Percentiles rank a stretch among this genome's conserved stretches.
These are phyloP conservation scores for Bruchidius siliquastri DNA, from an alignment of 2,888 invertebrate species.

Conservation along the genomic window DNA sequence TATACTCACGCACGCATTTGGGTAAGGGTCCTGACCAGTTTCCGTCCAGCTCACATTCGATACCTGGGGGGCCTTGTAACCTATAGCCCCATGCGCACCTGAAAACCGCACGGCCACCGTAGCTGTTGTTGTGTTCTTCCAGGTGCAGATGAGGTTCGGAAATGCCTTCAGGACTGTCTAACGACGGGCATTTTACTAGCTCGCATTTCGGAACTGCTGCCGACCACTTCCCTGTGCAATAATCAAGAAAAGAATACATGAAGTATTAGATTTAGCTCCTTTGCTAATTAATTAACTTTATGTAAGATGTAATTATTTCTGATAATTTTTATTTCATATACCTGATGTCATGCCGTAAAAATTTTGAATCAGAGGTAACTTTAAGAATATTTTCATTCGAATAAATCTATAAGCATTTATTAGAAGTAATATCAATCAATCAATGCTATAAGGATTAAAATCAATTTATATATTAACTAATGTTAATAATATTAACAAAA, in stretches of 20 bases:
- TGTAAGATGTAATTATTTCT: too few relatives aligned
- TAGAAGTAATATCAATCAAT: too few relatives aligned
- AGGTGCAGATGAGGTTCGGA: conserved; percentile 69
- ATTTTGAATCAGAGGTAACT: too few relatives aligned
- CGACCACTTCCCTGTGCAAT: conserved; percentile 67
- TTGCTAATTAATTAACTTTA: too few relatives aligned
- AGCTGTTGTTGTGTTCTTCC: conserved; percentile 75
- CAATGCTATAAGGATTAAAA: too few relatives aligned
- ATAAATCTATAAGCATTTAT: too few relatives aligned
- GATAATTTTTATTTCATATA: too few relatives aligned
- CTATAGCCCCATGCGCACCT: conserved; percentile 81
- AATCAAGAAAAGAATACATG: not conserved
- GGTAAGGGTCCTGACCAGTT: conserved; percentile 76
- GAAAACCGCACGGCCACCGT: conserved; percentile 76
- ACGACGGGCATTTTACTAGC: conserved; percentile 71
- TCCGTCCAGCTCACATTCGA: conserved; percentile 76
- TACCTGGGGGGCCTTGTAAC: conserved; percentile 68
- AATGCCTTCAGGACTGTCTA: conserved; percentile 60
- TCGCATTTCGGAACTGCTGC: conserved; percentile 67
- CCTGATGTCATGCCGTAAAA: too few relatives aligned
- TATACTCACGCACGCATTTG: conserved; percentile 64
- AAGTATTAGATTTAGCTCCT: too few relatives aligned
- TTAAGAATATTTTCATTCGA: too few relatives aligned
- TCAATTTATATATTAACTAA: too few relatives aligned
- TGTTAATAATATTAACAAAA: too few relatives aligned